Conservation (phyloP, 2,797 vertebrate genomes). For the Channa striata region DNA sequence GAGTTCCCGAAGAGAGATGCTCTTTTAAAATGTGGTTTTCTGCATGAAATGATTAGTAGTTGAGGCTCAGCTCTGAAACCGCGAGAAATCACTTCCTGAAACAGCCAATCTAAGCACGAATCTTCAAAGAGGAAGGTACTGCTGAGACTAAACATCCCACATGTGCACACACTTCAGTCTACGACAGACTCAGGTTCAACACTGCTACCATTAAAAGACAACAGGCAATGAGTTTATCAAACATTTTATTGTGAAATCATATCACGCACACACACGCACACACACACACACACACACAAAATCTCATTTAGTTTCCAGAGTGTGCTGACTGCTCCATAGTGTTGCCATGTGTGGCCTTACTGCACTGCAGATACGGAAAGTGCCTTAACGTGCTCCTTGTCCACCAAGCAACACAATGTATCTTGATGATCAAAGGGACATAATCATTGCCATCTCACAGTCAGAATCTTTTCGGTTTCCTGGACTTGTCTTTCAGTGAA, state of each 20-base stretch:
- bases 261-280: conserved; percentile 25
- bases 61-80: conserved; percentile 58
- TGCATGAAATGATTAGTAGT: conserved; percentile 65
- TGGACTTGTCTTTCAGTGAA: conserved; percentile 16
- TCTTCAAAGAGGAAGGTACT: conserved; percentile 61
- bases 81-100: conserved; percentile 80
- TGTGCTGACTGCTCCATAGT: conserved; percentile 64
- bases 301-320: conserved; percentile 60
- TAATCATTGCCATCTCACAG: conserved; percentile 4
- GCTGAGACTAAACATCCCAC: conserved; percentile 21
- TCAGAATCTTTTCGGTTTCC: conserved; percentile 24
- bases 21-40: conserved; percentile 66
- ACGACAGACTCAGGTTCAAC: not conserved
- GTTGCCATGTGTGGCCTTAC: conserved; percentile 55
- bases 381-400: conserved; percentile 53
- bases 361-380: conserved; percentile 68
- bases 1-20: conserved; percentile 17
- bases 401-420: conserved; percentile 28
- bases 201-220: conserved; percentile 6
- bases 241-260: conserved; percentile 78
- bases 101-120: conserved; percentile 53
- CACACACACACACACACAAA: conserved; percentile 35
- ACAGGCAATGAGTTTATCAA: conserved; percentile 51
- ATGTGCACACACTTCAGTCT: conserved; percentile 10
- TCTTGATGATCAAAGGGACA: conserved; percentile 30